Base-by-base conservation (phyloP, 2,797 vertebrate genomes). In the Myotis pilosus region DNA sequence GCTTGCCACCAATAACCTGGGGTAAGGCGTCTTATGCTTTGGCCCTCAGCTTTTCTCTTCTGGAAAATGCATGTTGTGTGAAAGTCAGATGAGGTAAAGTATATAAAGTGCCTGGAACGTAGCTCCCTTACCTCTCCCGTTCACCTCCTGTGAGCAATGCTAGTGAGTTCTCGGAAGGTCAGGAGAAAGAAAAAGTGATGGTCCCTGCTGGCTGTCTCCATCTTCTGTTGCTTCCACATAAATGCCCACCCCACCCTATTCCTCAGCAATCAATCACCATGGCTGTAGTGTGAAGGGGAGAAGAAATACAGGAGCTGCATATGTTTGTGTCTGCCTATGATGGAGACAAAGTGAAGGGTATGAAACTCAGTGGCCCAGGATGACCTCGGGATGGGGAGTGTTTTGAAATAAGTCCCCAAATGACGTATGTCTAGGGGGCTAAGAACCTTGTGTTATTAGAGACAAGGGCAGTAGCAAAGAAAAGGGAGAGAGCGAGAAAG, bases 401-500 rank as follows among this genome's bases (percentile, higher is more conserved):
- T 84, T 78, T 55, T 0, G 22, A 57, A 87, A 72, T 62, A 49
- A 49, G 33, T 49, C 74, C 78, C 36, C 57, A 79, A 89, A 36
- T 81, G 47, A 69, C 6, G 3, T 25, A 4, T 55, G 25, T 23
- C 30, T 23, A 6, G n/a, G 68, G 36, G 23, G 8, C 69, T 79
- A 44, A 68, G 53, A 89, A 30, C 51, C 71, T 87, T 36, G 44
- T 5, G 1, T 85, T 64, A 51, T 49, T 75, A 87, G 81, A 94
- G 57, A 79, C 22, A 78, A 74, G 28, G 44, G n/a, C n/a, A 79
- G 28, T 30, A 55, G 20, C 19, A 6, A 41, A 81, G 55, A 51
- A 55, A 68, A 41, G 23, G 36, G 64, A 30, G 51, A 28, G 41
- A 57, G 64, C 41, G 28, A 38, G n/a, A 23, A 75, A 28, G 9